phyloP scores from a whole-genome alignment of 1,140 invertebrate species.

The Subanguina moxae region DNA sequence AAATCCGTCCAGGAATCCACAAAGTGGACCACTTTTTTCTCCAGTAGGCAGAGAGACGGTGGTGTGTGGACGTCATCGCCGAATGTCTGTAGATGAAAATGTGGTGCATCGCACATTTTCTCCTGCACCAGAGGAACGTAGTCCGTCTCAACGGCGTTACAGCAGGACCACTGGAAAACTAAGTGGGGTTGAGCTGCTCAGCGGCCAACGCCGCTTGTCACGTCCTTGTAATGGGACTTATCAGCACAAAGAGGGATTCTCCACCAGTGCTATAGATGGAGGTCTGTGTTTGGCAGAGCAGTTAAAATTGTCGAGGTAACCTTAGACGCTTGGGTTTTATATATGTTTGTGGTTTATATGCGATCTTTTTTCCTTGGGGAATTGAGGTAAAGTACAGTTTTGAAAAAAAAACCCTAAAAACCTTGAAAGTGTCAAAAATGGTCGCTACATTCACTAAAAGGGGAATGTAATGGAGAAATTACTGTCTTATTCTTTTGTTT shows the following conservation, averaged over 20 bases:
- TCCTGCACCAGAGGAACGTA: neutral
- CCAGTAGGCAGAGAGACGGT: neutral
- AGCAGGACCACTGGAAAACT: neutral
- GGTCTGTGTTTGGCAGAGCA: slow-evolving; percentile 2
- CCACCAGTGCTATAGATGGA: neutral
- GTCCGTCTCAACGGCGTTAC: neutral
- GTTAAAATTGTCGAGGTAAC: slow-evolving; percentile 9
- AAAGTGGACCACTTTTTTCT: neutral
- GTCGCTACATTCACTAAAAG: neutral
- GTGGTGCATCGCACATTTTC: neutral
- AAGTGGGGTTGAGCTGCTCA: neutral
- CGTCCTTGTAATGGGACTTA: neutral
- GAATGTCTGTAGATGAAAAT: slow-evolving; percentile 1
- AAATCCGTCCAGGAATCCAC: neutral
- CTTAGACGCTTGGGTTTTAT: neutral
- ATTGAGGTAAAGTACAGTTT: too few relatives aligned
- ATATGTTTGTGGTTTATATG: neutral
- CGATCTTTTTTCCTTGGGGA: too few relatives aligned
- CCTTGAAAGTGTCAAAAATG: neutral
- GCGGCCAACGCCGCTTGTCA: neutral
- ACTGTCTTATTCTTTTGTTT: too few relatives aligned
- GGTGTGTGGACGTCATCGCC: neutral
- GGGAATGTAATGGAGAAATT: too few relatives aligned
- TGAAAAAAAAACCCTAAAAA: neutral
- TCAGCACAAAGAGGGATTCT: neutral